Base-by-base conservation (phyloP, 1,140 invertebrate genomes). In the Helicoverpa armigera region DNA sequence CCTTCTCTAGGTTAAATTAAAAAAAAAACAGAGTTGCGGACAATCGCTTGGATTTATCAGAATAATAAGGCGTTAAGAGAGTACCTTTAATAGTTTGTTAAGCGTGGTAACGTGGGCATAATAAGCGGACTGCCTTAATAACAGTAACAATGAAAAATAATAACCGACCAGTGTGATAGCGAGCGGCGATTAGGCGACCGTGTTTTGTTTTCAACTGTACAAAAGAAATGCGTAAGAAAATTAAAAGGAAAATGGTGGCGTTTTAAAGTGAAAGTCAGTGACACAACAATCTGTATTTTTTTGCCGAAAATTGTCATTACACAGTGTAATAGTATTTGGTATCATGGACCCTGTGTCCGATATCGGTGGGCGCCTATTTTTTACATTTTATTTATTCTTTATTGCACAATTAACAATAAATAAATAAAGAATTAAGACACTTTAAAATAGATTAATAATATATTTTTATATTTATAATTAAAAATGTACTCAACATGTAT, bases 61-160 rank as follows among this genome's bases (percentile, higher is more conserved):
- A 80, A 82, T 87, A 91, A 89, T 88, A 90, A 88, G 83, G 88
- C 85, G 84, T 86, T 88, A 87, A 85, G 86, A 85, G 81, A 85
- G 86, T 74, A 81, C 85, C 77, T 86, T 88, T 92, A 93, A 93
- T 92, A 90, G 89, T 93, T 92, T 89, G 90, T 90, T 93, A 93
- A 93, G 89, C 86, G 89, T 79, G 79, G 80, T 90, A 92, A 93
- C 87, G 89, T 82, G 61, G 80, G 83, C 67, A 80, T 90, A 92
- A 91, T 90, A 88, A 89, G 83, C 87, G 61, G 14, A 80, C 83
- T 83, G 85, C 29, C 70, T 87, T 78, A 86, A 90, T 92, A 91
- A 91, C 89, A 88, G 83, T 93, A 89, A 90, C 91, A 89, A 86
- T 93, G 89, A 90, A 91, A 93, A 92, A 90, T 91, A 92, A 93